phyloP scores from a whole-genome alignment of 2,888 invertebrate species.

The Eilema sororculum region DNA sequence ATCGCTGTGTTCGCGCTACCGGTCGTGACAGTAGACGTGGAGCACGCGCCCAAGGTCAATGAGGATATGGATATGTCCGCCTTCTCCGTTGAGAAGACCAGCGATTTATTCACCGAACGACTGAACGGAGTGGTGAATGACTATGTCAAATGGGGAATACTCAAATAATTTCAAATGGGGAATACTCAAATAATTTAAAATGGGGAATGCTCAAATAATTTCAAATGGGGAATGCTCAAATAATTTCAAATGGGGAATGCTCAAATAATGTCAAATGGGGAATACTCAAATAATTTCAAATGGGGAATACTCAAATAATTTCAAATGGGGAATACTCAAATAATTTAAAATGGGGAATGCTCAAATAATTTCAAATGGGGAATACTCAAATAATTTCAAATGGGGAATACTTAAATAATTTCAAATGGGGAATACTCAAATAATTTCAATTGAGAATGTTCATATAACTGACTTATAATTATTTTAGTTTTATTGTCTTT shows the following conservation, averaged over 20 bases:
- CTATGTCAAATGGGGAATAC: conserved; percentile 60
- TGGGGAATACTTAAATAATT: too few relatives aligned
- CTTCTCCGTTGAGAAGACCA: conserved; percentile 55
- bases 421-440: too few relatives aligned
- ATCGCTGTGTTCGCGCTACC: conserved; percentile 59
- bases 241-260: too few relatives aligned
- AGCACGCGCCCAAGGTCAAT: conserved; percentile 57
- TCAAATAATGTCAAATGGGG: too few relatives aligned
- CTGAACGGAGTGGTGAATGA: conserved; percentile 68
- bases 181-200: too few relatives aligned
- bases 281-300: too few relatives aligned
- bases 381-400: too few relatives aligned
- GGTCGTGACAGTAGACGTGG: conserved; percentile 58
- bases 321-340: conserved; percentile 60
- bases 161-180: conserved; percentile 30
- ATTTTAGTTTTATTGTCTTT: background rate
- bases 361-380: too few relatives aligned
- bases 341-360: background rate
- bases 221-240: too few relatives aligned
- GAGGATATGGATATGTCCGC: conserved; percentile 43
- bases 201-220: too few relatives aligned
- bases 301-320: too few relatives aligned
- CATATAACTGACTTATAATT: background rate
- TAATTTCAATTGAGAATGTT: too few relatives aligned
- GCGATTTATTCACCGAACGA: conserved; percentile 55